A percentile compares a stretch with the other conserved stretches of the same genome.
Evolutionary conservation across 2,797 vertebrate genomes (phyloP).

Genomic region (Octomys mimax): DNA sequence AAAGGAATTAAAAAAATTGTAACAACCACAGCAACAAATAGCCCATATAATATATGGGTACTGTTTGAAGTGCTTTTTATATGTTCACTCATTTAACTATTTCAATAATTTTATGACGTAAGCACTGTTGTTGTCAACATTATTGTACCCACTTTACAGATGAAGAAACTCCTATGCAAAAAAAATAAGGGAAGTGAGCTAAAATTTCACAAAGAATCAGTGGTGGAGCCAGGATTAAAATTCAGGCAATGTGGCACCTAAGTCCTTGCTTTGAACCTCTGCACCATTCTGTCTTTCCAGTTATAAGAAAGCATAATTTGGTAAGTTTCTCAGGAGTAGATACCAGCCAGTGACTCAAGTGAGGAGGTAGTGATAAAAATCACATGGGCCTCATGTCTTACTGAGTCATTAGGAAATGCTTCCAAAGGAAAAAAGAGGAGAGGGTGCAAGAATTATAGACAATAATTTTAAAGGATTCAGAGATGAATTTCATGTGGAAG

Average conservation of each 20-base stretch:
- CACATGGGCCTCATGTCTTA: too few relatives aligned
- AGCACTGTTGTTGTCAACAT: not conserved
- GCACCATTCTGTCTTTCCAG: not conserved
- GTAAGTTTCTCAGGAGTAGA: not conserved
- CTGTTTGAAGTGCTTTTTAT: not conserved
- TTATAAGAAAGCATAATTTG: not conserved
- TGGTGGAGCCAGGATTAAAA: not conserved
- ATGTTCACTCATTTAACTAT: not conserved
- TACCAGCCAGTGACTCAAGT: not conserved
- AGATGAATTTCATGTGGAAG: not conserved
- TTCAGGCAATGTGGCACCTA: not conserved
- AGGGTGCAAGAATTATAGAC: too few relatives aligned
- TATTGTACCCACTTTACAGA: not conserved
- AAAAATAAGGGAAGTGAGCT: not conserved
- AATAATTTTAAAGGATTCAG: not conserved
- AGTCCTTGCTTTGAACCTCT: not conserved
- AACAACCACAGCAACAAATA: not conserved
- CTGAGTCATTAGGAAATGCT: not conserved
- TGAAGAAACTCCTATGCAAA: not conserved
- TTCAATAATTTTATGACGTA: not conserved
- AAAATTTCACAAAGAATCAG: not conserved
- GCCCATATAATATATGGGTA: accelerated
- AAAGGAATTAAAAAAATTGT: not conserved
- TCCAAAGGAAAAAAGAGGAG: not conserved
- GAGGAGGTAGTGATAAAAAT: not conserved